phyloP scores from a whole-genome alignment of 2,113 vertebrate species.

The Thunnus thynnus region DNA sequence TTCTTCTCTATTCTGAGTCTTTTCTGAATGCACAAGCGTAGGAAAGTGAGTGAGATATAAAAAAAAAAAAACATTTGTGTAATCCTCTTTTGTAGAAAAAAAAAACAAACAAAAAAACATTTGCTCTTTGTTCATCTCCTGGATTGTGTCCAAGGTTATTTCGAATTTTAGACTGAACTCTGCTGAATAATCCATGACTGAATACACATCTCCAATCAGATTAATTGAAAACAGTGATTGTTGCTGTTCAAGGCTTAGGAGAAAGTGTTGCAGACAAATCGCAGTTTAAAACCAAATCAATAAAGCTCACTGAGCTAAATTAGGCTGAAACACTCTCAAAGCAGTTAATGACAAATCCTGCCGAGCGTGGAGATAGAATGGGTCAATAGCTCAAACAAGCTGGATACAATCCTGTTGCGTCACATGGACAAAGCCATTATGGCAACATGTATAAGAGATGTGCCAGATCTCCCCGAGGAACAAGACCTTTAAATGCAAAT shows the following conservation, averaged over 20 bases:
- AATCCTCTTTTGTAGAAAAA: slow-evolving; percentile 64
- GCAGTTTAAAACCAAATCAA: slow-evolving; percentile 82
- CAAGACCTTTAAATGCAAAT: slow-evolving; percentile 39
- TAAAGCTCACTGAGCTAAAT: slow-evolving; percentile 77
- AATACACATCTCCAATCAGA: slow-evolving; percentile 69
- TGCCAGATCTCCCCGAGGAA: slow-evolving; percentile 8
- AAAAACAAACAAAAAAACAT: slow-evolving; percentile 10
- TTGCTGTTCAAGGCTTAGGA: slow-evolving; percentile 68
- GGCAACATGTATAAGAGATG: slow-evolving; percentile 8
- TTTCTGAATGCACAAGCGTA: slow-evolving; percentile 49
- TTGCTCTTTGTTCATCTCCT: slow-evolving; percentile 48
- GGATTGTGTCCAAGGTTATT: slow-evolving; percentile 67
- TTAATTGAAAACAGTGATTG: slow-evolving; percentile 78
- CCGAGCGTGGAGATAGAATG: slow-evolving; percentile 56
- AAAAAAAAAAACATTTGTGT: slow-evolving; percentile 61
- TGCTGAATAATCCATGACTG: slow-evolving; percentile 71
- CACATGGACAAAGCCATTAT: slow-evolving; percentile 52
- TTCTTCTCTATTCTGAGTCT: slow-evolving; percentile 44
- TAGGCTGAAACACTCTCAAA: slow-evolving; percentile 76
- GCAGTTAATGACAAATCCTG: slow-evolving; percentile 76
- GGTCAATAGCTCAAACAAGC: slow-evolving; percentile 75
- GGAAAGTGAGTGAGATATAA: slow-evolving; percentile 25
- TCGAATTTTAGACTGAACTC: slow-evolving; percentile 45
- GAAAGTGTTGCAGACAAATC: slow-evolving; percentile 78
- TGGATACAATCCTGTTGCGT: slow-evolving; percentile 62